Conservation (phyloP, 2,113 vertebrate genomes). For the Atractosteus spatula region DNA sequence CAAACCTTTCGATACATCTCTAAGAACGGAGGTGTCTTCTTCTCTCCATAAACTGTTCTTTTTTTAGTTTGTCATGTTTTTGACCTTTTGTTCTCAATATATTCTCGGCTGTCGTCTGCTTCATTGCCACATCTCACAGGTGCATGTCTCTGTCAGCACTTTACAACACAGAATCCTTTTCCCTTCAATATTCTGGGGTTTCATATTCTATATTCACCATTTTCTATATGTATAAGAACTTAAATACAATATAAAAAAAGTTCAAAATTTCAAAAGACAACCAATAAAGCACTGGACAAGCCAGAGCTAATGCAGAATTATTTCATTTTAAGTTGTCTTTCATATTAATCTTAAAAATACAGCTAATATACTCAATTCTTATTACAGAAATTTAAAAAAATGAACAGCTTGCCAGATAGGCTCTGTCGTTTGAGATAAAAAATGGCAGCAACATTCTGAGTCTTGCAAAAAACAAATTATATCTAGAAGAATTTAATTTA, state of each 20-base stretch:
- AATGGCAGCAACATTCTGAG: not conserved
- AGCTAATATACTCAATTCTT: not conserved
- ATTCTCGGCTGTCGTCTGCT: not conserved
- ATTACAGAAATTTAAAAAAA: too few species aligned
- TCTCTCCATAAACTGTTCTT: not conserved
- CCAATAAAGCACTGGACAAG: not conserved
- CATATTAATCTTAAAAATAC: not conserved
- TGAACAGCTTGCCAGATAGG: too few species aligned
- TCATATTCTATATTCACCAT: not conserved
- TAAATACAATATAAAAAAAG: not conserved
- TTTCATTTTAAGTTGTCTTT: not conserved
- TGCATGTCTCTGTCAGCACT: not conserved
- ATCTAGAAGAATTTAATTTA: too few species aligned
- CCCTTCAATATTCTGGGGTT: not conserved
- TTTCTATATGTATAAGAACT: not conserved
- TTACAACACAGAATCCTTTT: not conserved
- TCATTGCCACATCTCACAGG: not conserved
- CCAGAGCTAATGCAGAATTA: not conserved
- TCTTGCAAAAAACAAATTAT: too few species aligned
- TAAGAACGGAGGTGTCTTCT: too few species aligned
- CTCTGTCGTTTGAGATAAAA: too few species aligned
- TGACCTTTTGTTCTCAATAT: not conserved
- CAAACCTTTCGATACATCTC: too few species aligned
- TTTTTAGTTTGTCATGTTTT: constrained; percentile 2
- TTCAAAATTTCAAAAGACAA: not conserved